Evolutionary conservation across 2,797 vertebrate species (phyloP).

Genomic region (Mallotus villosus): DNA sequence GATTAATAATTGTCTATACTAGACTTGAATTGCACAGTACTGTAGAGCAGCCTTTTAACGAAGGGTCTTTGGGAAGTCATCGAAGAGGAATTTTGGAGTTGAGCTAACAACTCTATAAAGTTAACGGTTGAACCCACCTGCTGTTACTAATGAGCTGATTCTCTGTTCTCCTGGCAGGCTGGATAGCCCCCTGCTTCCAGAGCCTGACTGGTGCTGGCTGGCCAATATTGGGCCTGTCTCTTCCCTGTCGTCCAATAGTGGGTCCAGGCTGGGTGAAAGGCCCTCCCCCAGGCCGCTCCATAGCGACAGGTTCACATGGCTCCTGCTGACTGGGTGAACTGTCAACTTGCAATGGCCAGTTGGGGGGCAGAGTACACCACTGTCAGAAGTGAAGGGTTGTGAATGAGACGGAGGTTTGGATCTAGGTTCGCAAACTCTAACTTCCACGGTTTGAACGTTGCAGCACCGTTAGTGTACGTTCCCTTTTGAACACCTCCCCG

Average conservation of each 20-base stretch:
- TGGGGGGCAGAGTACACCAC: too few relatives aligned
- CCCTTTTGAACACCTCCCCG: background rate
- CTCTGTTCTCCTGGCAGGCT: background rate
- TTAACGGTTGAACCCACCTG: conserved; percentile 38
- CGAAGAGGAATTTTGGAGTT: conserved; percentile 34
- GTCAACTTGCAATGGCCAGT: background rate
- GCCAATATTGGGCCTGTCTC: too few relatives aligned
- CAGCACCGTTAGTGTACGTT: background rate
- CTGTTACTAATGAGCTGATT: conserved; percentile 38
- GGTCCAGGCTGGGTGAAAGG: background rate
- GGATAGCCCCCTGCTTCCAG: background rate
- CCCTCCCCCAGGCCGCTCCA: background rate
- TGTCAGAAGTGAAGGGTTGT: background rate
- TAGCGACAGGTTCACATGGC: background rate
- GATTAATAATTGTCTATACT: background rate
- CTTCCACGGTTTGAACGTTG: background rate
- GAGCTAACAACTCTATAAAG: conserved; percentile 39
- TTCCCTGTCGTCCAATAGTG: background rate
- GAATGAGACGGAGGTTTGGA: background rate
- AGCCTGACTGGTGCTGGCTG: too few relatives aligned
- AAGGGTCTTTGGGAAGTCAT: conserved; percentile 19
- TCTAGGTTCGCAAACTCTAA: background rate
- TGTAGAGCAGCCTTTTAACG: background rate
- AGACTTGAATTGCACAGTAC: background rate
- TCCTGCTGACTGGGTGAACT: background rate